Percentiles rank a stretch among this genome's conserved stretches.
Evolutionary conservation across 2,888 invertebrate species (phyloP).

Genomic region (Galerucella pusilla): DNA sequence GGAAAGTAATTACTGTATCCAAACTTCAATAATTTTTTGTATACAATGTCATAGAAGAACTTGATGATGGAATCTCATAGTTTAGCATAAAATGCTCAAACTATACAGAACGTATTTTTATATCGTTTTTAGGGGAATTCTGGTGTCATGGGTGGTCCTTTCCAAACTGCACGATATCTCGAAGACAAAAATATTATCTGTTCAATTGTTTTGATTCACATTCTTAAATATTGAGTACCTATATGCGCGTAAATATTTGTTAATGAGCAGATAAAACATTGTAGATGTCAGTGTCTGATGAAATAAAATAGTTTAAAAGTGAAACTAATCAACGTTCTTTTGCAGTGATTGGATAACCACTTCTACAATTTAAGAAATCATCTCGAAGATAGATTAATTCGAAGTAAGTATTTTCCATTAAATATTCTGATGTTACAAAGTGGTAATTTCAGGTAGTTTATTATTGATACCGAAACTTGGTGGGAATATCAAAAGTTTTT

Average conservation of each 20-base stretch:
- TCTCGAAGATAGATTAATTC: constrained; percentile 2
- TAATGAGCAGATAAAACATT: constrained; percentile 1
- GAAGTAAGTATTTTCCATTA: constrained; percentile 14
- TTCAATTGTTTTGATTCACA: not conserved
- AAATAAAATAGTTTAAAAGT: constrained; percentile 6
- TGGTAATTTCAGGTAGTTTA: not conserved
- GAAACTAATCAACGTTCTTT: constrained; percentile 19
- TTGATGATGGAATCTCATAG: no score
- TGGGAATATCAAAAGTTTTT: not conserved
- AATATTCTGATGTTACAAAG: not conserved
- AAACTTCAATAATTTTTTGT: no score
- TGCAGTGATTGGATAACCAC: constrained; percentile 9
- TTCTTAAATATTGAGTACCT: not conserved
- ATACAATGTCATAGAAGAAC: no score
- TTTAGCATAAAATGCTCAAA: no score
- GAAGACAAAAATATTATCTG: not conserved
- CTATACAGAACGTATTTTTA: no score
- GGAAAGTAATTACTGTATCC: no score
- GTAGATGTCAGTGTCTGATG: constrained; percentile 2
- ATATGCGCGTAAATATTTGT: no score
- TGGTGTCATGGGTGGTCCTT: no score
- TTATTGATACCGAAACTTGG: not conserved
- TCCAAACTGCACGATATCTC: no score
- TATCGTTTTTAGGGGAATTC: no score
- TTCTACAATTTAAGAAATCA: constrained; percentile 10